These are phyloP conservation scores for Pogonocichla stellata DNA, from an alignment of 2,113 vertebrate genomes.

Conservation along the genomic window DNA sequence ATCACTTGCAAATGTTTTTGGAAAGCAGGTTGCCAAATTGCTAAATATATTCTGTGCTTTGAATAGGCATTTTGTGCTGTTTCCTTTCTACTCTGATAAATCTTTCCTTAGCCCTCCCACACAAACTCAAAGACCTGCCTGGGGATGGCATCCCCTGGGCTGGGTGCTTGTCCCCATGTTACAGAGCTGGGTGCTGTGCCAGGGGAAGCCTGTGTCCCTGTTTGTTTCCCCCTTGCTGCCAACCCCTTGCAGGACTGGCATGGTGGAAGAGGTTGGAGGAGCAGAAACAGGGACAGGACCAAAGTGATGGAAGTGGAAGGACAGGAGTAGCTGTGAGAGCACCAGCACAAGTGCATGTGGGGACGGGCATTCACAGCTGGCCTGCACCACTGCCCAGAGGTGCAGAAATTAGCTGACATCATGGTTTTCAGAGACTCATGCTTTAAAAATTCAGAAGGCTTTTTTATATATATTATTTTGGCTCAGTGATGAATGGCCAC, in stretches of 20 bases:
- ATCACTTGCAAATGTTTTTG: constrained; percentile 19
- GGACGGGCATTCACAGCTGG: rapidly evolving
- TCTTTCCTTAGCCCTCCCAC: not conserved
- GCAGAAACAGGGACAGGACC: not conserved
- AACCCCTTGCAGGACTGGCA: rapidly evolving
- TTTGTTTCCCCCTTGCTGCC: not conserved
- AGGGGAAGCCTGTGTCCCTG: not conserved
- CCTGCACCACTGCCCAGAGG: rapidly evolving
- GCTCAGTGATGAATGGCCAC: not conserved
- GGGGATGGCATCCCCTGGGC: not conserved
- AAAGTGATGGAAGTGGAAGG: not conserved
- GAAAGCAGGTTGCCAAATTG: not conserved
- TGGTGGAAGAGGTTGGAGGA: not conserved
- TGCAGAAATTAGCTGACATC: not conserved
- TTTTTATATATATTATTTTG: not conserved
- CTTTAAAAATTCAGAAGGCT: not conserved
- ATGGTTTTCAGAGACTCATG: not conserved
- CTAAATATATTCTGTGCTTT: not conserved
- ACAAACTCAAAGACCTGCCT: not conserved
- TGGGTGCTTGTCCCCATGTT: not conserved
- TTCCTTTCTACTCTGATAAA: not conserved
- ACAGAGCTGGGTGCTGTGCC: rapidly evolving
- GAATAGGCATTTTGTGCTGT: not conserved
- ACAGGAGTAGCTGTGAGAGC: not conserved
- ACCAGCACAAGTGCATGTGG: rapidly evolving